Conservation (phyloP, 2,888 invertebrate species). For the Gibbula magus region DNA sequence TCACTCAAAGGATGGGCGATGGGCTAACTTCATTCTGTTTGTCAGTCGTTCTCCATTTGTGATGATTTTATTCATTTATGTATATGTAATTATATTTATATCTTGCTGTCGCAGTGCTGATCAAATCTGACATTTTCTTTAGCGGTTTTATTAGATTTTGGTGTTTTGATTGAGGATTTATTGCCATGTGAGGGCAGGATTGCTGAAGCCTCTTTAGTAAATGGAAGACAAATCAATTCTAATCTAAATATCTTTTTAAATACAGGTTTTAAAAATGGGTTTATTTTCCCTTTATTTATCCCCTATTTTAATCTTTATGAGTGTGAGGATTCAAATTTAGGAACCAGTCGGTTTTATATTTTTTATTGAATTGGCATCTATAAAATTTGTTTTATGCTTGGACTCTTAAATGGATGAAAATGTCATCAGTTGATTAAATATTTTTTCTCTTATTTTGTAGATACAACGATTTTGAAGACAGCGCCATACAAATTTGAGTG, state of each 20-base stretch:
- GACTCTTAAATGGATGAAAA: no score
- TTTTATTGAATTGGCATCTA: not conserved
- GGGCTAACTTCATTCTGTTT: not conserved
- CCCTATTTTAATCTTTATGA: no score
- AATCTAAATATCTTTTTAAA: not conserved
- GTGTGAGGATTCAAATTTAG: no score
- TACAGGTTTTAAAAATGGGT: not conserved
- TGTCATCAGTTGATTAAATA: no score
- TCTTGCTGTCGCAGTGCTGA: not conserved
- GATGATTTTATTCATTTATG: conserved; percentile 12
- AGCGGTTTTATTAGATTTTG: no score
- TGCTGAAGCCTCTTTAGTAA: not conserved
- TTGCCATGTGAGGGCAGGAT: not conserved
- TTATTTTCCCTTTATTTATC: not conserved
- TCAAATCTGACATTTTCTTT: not conserved
- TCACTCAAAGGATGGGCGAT: not conserved
- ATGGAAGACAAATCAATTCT: not conserved
- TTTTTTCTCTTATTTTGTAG: not conserved
- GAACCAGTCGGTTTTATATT: no score
- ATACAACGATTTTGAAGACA: conserved; percentile 5
- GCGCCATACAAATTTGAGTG: not conserved
- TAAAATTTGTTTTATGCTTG: not conserved
- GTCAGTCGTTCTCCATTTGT: not conserved
- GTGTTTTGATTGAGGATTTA: not conserved
- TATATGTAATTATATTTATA: conserved; percentile 16